A percentile compares a stretch with the other conserved stretches of the same genome.
These are phyloP conservation scores for Elanoides forficatus DNA, from an alignment of 2,113 vertebrate genomes.

Conservation along the genomic window DNA sequence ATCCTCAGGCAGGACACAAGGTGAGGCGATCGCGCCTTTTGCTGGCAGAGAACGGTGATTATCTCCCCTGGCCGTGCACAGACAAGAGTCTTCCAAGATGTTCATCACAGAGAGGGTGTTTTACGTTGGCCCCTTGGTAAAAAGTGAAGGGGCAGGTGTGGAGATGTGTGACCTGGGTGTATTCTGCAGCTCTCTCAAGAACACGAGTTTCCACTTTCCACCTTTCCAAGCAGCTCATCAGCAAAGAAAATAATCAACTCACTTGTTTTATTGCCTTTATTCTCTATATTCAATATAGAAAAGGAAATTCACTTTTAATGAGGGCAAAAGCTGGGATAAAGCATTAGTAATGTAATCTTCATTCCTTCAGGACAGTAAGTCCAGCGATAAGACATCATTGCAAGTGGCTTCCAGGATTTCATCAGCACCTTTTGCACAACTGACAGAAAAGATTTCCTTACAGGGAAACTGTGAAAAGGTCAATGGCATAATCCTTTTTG, in stretches of 20 bases:
- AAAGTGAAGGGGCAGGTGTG: neutral
- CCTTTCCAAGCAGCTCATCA: neutral
- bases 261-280: neutral
- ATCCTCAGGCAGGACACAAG: neutral
- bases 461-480: neutral
- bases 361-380: neutral
- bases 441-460: neutral
- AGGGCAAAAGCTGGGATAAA: neutral
- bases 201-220: neutral
- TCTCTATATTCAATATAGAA: neutral
- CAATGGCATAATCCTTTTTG: neutral
- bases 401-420: neutral
- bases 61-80: neutral
- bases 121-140: neutral
- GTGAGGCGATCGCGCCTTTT: fast-evolving
- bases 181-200: neutral
- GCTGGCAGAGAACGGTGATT: neutral
- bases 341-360: neutral
- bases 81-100: neutral
- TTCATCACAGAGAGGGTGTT: neutral
- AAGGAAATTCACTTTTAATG: neutral
- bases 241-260: neutral
- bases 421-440: neutral
- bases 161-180: neutral
- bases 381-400: neutral